phyloP scores from a whole-genome alignment of 1,140 invertebrate species.

The Helicorthomorpha holstii region DNA sequence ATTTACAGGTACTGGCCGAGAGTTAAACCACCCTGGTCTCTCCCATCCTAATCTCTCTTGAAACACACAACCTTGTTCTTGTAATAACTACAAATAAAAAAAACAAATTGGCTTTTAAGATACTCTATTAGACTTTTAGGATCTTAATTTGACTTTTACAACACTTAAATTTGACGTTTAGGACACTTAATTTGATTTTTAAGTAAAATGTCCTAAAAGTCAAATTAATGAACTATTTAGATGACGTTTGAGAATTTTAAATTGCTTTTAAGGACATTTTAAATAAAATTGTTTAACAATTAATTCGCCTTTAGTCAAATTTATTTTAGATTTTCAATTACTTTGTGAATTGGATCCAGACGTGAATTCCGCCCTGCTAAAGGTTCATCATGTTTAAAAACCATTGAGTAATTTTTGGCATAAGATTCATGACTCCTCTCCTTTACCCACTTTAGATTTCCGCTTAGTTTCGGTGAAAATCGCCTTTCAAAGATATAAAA shows the following conservation, averaged over 20 bases:
- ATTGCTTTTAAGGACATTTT: too few relatives aligned
- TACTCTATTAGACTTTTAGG: neutral
- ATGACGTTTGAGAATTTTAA: too few relatives aligned
- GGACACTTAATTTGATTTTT: too few relatives aligned
- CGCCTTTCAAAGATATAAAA: constrained; percentile 21
- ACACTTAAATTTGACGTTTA: neutral
- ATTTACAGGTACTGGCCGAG: constrained; percentile 29
- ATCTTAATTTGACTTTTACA: neutral
- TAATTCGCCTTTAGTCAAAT: too few relatives aligned
- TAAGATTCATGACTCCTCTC: constrained; percentile 74
- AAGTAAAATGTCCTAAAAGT: too few relatives aligned
- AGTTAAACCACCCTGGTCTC: constrained; percentile 53
- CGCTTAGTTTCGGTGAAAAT: constrained; percentile 49
- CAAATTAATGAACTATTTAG: too few relatives aligned
- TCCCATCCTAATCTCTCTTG: constrained; percentile 74
- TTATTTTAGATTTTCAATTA: too few relatives aligned
- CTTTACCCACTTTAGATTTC: constrained; percentile 48
- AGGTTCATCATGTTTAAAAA: constrained; percentile 68
- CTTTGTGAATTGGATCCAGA: constrained; percentile 47
- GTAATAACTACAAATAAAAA: constrained; percentile 31
- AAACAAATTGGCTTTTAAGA: neutral
- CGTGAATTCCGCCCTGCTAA: constrained; percentile 57
- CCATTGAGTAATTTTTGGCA: constrained; percentile 65
- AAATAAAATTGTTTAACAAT: too few relatives aligned
- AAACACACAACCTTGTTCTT: constrained; percentile 59